These are phyloP conservation scores for Zaprionus africanus DNA, from an alignment of 1,140 invertebrate genomes.

Conservation along the genomic window DNA sequence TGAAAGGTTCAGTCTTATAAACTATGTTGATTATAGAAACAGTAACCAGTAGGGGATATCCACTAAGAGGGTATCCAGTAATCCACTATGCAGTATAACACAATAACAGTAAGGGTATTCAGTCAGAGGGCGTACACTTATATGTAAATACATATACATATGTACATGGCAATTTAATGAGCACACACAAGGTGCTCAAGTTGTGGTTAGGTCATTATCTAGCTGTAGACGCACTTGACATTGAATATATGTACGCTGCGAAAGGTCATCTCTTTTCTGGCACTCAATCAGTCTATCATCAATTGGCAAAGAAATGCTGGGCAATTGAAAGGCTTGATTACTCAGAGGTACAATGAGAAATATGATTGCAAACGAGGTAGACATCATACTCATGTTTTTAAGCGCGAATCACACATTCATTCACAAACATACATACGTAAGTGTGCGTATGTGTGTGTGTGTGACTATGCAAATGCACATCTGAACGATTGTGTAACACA, in stretches of 20 bases:
- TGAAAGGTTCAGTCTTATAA: no score
- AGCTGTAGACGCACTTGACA: conserved; percentile 58
- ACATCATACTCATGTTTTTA: conserved; percentile 37
- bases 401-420: conserved; percentile 40
- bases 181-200: conserved; percentile 5
- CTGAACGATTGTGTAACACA: conserved; percentile 42
- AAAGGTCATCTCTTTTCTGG: conserved; percentile 39
- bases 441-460: background rate
- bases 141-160: background rate
- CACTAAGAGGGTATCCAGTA: no score
- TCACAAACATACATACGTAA: background rate
- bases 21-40: no score
- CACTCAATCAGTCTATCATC: conserved; percentile 60
- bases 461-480: conserved; percentile 10
- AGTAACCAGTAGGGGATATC: no score
- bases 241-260: conserved; percentile 44
- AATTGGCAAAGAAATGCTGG: conserved; percentile 55
- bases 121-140: no score
- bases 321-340: conserved; percentile 54
- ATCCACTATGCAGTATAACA: no score
- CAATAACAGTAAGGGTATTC: no score
- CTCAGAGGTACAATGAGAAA: conserved; percentile 18
- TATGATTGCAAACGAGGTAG: conserved; percentile 34
- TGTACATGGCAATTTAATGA: background rate
- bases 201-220: conserved; percentile 15